These are phyloP conservation scores for Istiophorus platypterus DNA, from an alignment of 2,113 vertebrate genomes.

Conservation along the genomic window DNA sequence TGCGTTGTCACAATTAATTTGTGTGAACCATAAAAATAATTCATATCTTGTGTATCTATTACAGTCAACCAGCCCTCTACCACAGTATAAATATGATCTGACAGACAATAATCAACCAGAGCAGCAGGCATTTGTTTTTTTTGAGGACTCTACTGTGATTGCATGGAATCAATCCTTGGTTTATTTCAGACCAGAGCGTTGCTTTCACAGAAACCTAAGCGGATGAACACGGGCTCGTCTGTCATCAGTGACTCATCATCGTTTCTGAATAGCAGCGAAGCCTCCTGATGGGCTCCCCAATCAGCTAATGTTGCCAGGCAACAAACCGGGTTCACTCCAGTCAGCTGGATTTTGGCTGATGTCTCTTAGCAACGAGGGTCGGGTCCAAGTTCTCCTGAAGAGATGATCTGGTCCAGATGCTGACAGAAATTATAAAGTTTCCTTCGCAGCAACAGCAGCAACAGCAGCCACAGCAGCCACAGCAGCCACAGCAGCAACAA, in stretches of 20 bases:
- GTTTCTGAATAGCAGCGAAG: constrained; percentile 32
- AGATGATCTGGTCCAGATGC: constrained; percentile 38
- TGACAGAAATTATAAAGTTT: not conserved
- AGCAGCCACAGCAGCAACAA: constrained; percentile 1
- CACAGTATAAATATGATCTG: not conserved
- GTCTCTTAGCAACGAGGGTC: constrained; percentile 22
- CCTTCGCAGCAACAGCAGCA: constrained; percentile 10
- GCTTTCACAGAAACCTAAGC: constrained; percentile 20
- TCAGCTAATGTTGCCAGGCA: constrained; percentile 64
- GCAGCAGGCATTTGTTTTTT: not conserved
- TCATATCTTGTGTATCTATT: not conserved
- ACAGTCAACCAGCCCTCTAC: not conserved
- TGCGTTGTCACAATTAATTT: not conserved
- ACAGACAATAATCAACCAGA: not conserved
- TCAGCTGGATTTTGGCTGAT: constrained; percentile 27
- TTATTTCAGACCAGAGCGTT: constrained; percentile 24
- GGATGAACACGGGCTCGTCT: constrained; percentile 24
- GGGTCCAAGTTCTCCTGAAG: constrained; percentile 29
- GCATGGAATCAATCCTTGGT: constrained; percentile 15
- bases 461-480: constrained; percentile 8
- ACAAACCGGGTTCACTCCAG: constrained; percentile 59
- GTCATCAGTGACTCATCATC: constrained; percentile 55
- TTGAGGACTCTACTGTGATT: not conserved
- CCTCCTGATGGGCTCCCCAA: constrained; percentile 45
- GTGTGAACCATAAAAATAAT: not conserved